Conservation (phyloP, 2,113 vertebrate species). For the Felis catus region DNA sequence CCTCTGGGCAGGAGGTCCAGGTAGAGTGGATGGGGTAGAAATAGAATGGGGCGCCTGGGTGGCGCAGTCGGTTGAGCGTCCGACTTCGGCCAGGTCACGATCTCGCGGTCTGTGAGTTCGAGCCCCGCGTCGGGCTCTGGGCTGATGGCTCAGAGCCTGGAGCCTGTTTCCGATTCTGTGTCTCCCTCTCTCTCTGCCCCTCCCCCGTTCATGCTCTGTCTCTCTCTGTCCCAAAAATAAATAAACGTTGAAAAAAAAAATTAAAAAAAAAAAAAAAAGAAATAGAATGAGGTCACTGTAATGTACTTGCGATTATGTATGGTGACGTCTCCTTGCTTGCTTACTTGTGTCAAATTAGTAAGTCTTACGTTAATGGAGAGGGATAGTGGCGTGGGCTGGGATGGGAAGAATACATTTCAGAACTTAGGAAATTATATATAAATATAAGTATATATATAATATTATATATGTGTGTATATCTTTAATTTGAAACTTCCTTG, state of each 20-base stretch:
- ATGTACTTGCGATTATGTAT: not conserved
- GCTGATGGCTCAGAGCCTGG: too few relatives aligned
- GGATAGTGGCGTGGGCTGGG: not conserved
- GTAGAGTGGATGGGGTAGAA: not conserved
- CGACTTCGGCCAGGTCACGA: too few relatives aligned
- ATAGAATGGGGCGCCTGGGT: too few relatives aligned
- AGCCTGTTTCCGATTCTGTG: too few relatives aligned
- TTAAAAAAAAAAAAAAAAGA: too few relatives aligned
- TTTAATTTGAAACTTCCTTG: constrained; percentile 62
- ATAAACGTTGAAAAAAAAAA: too few relatives aligned
- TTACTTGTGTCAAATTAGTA: not conserved
- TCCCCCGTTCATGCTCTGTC: too few relatives aligned
- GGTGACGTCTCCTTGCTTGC: not conserved
- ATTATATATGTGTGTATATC: not conserved
- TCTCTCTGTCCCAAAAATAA: too few relatives aligned
- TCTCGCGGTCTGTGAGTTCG: too few relatives aligned
- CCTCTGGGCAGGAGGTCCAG: not conserved
- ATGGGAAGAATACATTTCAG: not conserved
- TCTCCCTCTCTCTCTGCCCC: too few relatives aligned
- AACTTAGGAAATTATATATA: constrained; percentile 30
- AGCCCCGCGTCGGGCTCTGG: too few relatives aligned
- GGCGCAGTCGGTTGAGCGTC: too few relatives aligned
- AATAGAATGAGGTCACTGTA: not conserved
- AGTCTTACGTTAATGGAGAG: not conserved
- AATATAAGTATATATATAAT: not conserved